phyloP scores from a whole-genome alignment of 2,888 invertebrate species.

The Lasioglossum pauxillum region DNA sequence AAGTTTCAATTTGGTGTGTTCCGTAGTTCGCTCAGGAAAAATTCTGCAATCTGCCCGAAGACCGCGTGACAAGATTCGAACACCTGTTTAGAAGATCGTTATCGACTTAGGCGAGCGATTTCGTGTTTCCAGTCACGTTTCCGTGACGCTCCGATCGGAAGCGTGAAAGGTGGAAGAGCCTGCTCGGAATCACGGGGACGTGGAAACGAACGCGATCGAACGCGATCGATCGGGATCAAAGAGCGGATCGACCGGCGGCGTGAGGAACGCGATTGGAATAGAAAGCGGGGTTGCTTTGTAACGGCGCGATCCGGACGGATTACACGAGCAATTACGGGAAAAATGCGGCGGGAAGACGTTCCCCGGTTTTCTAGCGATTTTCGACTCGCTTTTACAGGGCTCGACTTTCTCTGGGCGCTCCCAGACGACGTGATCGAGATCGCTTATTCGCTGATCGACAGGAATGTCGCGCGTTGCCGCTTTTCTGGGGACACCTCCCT shows the following conservation, averaged over 20 bases:
- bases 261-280: conserved; percentile 32
- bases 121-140: neutral
- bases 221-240: conserved; percentile 6
- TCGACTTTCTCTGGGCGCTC: conserved; percentile 68
- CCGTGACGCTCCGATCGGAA: neutral
- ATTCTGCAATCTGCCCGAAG: neutral
- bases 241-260: conserved; percentile 4
- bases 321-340: conserved; percentile 37
- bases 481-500: neutral
- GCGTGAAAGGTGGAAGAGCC: conserved; percentile 9
- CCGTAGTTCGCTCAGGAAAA: neutral
- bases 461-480: neutral
- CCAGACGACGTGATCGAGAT: conserved; percentile 42
- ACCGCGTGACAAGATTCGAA: neutral
- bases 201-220: conserved; percentile 15
- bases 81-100: neutral
- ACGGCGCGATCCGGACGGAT: conserved; percentile 4
- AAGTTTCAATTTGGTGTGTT: neutral
- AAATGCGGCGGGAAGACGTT: conserved; percentile 20
- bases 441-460: conserved; percentile 19
- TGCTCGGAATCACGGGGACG: conserved; percentile 3
- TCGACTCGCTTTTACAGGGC: conserved; percentile 57
- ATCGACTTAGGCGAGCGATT: neutral
- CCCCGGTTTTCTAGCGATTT: conserved; percentile 21
- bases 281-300: conserved; percentile 21